Base-by-base conservation (phyloP, 2,113 vertebrate genomes). In the Pyxicephalus adspersus region DNA sequence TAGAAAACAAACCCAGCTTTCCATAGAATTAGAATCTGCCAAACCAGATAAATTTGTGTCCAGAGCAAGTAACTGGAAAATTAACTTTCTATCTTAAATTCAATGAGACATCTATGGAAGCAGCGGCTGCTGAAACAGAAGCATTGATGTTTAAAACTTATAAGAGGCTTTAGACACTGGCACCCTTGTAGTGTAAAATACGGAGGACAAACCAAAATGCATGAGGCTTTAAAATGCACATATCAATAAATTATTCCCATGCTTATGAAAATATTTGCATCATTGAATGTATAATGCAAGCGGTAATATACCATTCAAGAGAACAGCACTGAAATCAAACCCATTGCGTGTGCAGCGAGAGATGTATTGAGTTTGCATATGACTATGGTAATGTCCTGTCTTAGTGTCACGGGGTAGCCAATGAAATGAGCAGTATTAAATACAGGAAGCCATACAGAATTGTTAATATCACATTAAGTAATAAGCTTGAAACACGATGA, bases 1-100 rank as follows among this genome's bases (percentile, higher is more conserved):
- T 68, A 67, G 52, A 45, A 77, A 77, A 34, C 50, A 31, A 52
- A 26, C 20, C 68, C 76, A 38, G 22, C 58, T 67, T 50, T 22
- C 64, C 64, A 25, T 45, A 68, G 64, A 78, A 78, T 78, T 78
- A 55, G 64, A 57, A 68, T 78, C 76, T 67, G 64, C 68, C 54
- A 68, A 64, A 79, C 22, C 54, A 55, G 64, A 81, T 72, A 81
- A n/a, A 73, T 81, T 72, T 64, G 50, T 54, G 60, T 73, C 78
- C 58, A 52, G 57, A 52, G 68, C 18, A 51, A 73, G 78, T 72
- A 64, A 45, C 78, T 73, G 58, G 67, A 73, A 81, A 81, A 81
- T 73, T 81, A 58, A 25, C 52, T 81, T 72, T 64, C 78, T 63
- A 55, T 64, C 45, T 34, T 16, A 81, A 72, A 81, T 31, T 50